Base-by-base conservation (phyloP, 2,113 vertebrate genomes). In the Drymodes brunneopygia region DNA sequence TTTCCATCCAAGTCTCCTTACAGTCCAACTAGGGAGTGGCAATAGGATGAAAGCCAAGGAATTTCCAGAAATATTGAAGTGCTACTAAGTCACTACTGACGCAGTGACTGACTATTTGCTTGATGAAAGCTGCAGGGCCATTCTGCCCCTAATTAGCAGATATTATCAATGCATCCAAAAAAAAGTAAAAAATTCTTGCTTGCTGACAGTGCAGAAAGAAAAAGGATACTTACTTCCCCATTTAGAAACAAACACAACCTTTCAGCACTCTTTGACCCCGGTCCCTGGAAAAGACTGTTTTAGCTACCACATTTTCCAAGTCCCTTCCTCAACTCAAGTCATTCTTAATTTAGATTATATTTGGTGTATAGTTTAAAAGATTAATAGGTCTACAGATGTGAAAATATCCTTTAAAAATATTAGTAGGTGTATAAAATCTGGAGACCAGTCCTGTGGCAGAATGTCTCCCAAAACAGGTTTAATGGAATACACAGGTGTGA, bases 21-120 rank as follows among this genome's bases (percentile, higher is more conserved):
- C 50, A 85, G 74, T 84, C 62, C 91, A 85, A 13, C 50, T 89
- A 90, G 93, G 95, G 89, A 97, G 91, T 80, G 91, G 95, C 61
- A 95, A 82, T 15, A 89, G 89, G 81, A 94, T 53, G 65, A 91
- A n/a, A 91, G 96, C 93, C 95, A 95, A 95, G 91, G 94, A 85
- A 95, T 95, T 97, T 92, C 81, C 86, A 95, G 87, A 95, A 91
- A 85, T 92, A 70, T 61, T 90, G 48, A 95, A 92, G 60, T 81
- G 61, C 87, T 91, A 79, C 73, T 75, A 95, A 95, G 85, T 94
- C 69, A 67, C 62, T 92, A 75, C 70, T 89, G 78, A 94, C 1
- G 1, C 66, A 65, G 77, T 80, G 73, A 74, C 73, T 36, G 88
- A 94, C 53, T 75, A 72, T 50, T 79, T 86, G 57, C 73, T 81